These are phyloP conservation scores for Pteria penguin DNA, from an alignment of 2,888 invertebrate species.

Conservation along the genomic window DNA sequence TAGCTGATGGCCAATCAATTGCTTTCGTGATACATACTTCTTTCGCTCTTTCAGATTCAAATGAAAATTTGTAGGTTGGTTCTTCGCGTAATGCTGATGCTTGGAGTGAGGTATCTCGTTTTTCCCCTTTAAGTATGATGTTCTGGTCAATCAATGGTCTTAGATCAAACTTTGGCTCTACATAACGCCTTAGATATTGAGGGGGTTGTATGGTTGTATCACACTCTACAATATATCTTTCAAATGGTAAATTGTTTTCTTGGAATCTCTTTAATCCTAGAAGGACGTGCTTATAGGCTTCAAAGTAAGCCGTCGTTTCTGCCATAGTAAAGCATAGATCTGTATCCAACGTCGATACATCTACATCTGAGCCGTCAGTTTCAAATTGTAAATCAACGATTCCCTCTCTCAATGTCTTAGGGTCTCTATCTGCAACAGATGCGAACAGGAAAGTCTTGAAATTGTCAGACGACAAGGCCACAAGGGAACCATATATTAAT, in stretches of 20 bases:
- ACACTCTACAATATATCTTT: constrained; percentile 59
- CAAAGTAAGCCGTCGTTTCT: constrained; percentile 90
- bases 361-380: background rate
- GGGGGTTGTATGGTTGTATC: constrained; percentile 52
- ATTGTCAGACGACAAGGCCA: constrained; percentile 86
- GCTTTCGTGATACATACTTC: constrained; percentile 13
- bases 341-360: constrained; percentile 12
- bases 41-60: background rate
- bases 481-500: constrained; percentile 87
- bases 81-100: background rate
- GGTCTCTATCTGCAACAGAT: constrained; percentile 79
- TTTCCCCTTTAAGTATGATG: constrained; percentile 9
- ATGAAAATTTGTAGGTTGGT: background rate
- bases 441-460: constrained; percentile 87
- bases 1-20: constrained; percentile 68
- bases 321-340: constrained; percentile 86
- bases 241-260: constrained; percentile 58
- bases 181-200: constrained; percentile 44
- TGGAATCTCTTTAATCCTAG: constrained; percentile 84
- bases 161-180: constrained; percentile 22
- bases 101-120: background rate
- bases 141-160: constrained; percentile 10
- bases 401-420: constrained; percentile 3
- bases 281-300: constrained; percentile 89
- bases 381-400: constrained; percentile 27